phyloP scores from a whole-genome alignment of 2,113 vertebrate species.

The Misgurnus anguillicaudatus region DNA sequence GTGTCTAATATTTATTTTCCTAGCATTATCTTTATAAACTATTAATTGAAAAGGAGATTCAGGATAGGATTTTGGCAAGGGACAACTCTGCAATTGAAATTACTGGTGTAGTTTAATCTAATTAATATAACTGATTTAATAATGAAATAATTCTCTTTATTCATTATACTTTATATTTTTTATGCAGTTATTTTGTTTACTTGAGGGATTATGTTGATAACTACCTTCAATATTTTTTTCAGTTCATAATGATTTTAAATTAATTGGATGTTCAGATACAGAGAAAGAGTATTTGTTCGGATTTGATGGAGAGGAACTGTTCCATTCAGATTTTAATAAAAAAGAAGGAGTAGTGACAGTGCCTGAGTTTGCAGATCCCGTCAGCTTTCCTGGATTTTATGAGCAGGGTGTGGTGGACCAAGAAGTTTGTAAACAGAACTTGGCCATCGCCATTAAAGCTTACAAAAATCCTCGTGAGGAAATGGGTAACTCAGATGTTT shows the following conservation, averaged over 20 bases:
- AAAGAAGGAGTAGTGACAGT: neutral
- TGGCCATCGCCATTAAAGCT: rapidly evolving
- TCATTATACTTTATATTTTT: no score
- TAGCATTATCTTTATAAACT: no score
- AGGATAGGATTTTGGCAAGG: no score
- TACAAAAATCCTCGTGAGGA: slow-evolving; percentile 5
- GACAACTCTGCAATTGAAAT: no score
- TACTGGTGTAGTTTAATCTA: no score
- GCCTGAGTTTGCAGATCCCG: slow-evolving; percentile 33
- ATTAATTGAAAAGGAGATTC: no score
- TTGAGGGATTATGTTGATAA: neutral
- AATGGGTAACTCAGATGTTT: no score
- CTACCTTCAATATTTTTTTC: neutral
- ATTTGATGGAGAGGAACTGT: slow-evolving; percentile 7
- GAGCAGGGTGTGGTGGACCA: rapidly evolving
- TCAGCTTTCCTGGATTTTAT: rapidly evolving
- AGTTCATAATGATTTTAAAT: neutral
- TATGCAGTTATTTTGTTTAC: neutral
- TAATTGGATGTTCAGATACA: neutral
- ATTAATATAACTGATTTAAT: no score
- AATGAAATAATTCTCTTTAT: no score
- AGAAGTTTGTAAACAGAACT: neutral
- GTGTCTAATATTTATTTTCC: no score
- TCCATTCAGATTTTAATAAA: neutral
- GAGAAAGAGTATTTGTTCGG: neutral